These are phyloP conservation scores for Atractosteus spatula DNA, from an alignment of 2,113 vertebrate species.

Conservation along the genomic window DNA sequence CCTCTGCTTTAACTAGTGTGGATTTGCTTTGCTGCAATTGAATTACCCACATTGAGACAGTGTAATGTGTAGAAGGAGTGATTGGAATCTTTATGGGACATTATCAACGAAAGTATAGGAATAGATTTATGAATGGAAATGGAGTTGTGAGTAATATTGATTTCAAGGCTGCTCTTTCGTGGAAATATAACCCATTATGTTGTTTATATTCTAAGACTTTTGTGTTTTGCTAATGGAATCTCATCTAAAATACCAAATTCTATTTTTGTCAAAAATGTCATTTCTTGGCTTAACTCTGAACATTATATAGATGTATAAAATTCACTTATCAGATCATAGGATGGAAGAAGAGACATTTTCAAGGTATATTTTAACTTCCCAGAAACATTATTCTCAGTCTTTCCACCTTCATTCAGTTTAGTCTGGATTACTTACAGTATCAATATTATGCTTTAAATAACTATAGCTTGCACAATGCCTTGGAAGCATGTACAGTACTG, in stretches of 20 bases:
- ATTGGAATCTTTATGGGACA: conserved; percentile 37
- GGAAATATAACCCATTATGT: conserved; percentile 57
- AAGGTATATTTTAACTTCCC: too few species aligned
- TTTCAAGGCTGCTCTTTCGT: conserved; percentile 55
- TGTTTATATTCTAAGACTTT: conserved; percentile 43
- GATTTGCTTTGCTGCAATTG: conserved; percentile 53
- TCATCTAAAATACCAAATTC: conserved; percentile 24
- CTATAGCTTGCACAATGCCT: too few species aligned
- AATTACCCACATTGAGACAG: conserved; percentile 47
- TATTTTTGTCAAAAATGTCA: not conserved
- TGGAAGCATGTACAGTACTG: too few species aligned
- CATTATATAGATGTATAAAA: too few species aligned
- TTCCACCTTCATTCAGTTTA: too few species aligned
- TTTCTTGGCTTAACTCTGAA: too few species aligned
- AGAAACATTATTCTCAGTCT: too few species aligned
- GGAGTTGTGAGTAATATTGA: conserved; percentile 52
- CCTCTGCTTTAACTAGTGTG: conserved; percentile 18
- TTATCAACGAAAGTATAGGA: conserved; percentile 54
- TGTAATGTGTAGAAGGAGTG: conserved; percentile 41
- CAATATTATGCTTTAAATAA: too few species aligned
- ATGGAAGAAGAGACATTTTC: too few species aligned
- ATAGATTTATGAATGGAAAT: conserved; percentile 61
- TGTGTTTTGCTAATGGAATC: conserved; percentile 43
- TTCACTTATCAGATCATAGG: too few species aligned
- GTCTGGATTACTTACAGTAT: too few species aligned